Conservation (phyloP, 2,888 invertebrate genomes). For the Endotricha flammealis region DNA sequence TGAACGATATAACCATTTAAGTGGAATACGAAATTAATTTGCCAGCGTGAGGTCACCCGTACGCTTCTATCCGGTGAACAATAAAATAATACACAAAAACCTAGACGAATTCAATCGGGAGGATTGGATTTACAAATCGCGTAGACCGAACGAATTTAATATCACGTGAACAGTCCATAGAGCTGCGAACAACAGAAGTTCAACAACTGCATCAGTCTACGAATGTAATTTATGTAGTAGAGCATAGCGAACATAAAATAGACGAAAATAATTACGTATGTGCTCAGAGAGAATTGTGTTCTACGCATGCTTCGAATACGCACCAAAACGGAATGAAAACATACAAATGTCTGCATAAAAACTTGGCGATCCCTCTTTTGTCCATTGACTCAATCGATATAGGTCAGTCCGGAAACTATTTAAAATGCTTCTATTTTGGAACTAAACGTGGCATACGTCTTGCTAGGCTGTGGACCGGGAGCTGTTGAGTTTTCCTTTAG, state of each 20-base stretch:
- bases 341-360: constrained; percentile 16
- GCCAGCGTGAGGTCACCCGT: background rate
- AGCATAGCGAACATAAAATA: constrained; percentile 4
- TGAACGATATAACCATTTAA: background rate
- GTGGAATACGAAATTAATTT: background rate
- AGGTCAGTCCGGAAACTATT: constrained; percentile 54
- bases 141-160: background rate
- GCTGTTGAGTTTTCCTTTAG: too few species aligned
- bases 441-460: constrained; percentile 17
- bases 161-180: background rate
- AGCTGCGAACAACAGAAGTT: constrained; percentile 12
- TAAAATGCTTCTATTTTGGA: constrained; percentile 44
- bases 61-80: background rate
- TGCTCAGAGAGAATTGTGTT: background rate
- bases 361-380: constrained; percentile 45
- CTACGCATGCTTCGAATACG: background rate
- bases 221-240: constrained; percentile 3
- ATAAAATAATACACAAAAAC: background rate
- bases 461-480: too few species aligned
- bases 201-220: constrained; percentile 16
- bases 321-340: background rate
- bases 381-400: constrained; percentile 53
- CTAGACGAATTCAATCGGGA: background rate
- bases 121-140: constrained; percentile 1
- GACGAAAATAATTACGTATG: constrained; percentile 4